phyloP scores from a whole-genome alignment of 2,113 vertebrate species.

The Oncorhynchus masou region DNA sequence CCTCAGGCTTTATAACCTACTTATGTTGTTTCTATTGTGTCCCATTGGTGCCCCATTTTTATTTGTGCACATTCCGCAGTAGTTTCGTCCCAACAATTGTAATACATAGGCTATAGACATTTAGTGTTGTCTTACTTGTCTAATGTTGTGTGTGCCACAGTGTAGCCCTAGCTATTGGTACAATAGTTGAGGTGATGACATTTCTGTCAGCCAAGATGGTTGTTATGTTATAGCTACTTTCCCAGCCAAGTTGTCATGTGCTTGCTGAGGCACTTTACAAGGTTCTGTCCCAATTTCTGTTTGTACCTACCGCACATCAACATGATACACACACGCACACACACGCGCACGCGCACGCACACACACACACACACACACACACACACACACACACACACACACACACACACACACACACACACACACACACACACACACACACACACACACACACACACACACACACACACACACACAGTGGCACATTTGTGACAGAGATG shows the following conservation, averaged over 20 bases:
- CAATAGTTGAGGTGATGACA: no score
- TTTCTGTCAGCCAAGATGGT: not conserved
- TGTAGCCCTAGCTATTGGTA: no score
- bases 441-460: conserved; percentile 9
- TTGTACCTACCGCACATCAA: conserved; percentile 2
- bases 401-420: not conserved
- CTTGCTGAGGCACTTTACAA: conserved; percentile 37
- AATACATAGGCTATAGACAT: not conserved
- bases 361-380: no score
- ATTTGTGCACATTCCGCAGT: not conserved
- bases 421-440: conserved; percentile 32
- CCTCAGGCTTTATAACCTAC: not conserved
- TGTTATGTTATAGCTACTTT: not conserved
- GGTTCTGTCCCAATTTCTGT: not conserved
- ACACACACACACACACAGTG: conserved; percentile 31
- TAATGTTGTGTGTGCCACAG: not conserved
- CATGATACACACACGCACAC: not conserved
- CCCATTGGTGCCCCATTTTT: not conserved
- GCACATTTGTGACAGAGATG: conserved; percentile 37
- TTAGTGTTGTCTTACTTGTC: not conserved
- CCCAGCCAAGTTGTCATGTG: conserved; percentile 42
- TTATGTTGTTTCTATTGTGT: not conserved
- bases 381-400: no score
- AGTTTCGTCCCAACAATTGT: not conserved
- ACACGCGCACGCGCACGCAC: no score